Conservation (phyloP, 2,797 vertebrate genomes). For the Macropus fuliginosus region DNA sequence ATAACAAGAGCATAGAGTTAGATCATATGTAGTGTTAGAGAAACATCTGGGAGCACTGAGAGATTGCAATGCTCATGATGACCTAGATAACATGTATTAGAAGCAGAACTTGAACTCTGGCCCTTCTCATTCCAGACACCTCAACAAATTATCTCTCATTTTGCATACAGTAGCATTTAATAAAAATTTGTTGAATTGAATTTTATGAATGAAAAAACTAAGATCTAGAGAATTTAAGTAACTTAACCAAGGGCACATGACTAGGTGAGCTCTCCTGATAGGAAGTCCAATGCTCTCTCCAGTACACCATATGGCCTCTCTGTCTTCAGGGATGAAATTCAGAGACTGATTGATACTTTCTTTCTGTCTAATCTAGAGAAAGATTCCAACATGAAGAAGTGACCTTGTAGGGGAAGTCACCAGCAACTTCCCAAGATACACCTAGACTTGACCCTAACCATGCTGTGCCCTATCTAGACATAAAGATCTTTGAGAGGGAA, state of each 20-base stretch:
- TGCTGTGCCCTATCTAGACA: too few species aligned
- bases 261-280: neutral
- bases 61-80: neutral
- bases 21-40: neutral
- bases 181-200: neutral
- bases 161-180: neutral
- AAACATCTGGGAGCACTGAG: neutral
- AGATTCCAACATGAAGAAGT: neutral
- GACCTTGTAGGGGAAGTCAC: neutral
- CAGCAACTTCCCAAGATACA: neutral
- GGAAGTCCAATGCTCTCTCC: neutral
- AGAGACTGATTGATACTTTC: neutral
- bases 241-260: neutral
- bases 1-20: neutral
- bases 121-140: neutral
- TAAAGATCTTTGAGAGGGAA: constrained; percentile 5
- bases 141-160: neutral
- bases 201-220: neutral
- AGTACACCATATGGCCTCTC: neutral
- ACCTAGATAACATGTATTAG: neutral
- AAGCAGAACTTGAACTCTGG: neutral
- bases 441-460: too few species aligned
- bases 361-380: neutral
- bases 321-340: neutral
- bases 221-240: neutral